Base-by-base conservation (phyloP, 1,140 invertebrate genomes). In the Arion vulgaris region DNA sequence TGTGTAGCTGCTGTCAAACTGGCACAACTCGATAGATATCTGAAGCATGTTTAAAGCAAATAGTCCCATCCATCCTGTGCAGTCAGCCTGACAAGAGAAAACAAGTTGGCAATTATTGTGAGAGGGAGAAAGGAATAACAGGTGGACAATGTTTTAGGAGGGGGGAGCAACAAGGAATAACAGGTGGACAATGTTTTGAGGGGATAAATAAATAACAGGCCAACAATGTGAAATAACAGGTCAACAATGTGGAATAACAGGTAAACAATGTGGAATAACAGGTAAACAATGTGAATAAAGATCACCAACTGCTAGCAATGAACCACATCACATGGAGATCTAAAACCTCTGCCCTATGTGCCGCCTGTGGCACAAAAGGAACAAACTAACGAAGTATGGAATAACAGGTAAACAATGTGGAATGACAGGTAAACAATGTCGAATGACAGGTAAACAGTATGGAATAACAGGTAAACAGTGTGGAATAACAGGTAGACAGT, bases 11-110 rank as follows among this genome's bases (percentile, higher is more conserved):
- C 80, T 79, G 81, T 89, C 87, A 34, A 73, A 26, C 38, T 84
- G 41, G 15, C 87, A 86, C 79, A 92, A 81, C 71, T 89, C 87
- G 38, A 92, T 73, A 15, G 89, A 86, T 62, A 92, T 91, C 72
- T 91, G 87, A 68, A 92, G 72, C 90, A 93, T 91, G 38, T 82
- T 86, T 0, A 91, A 78, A 76, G 85, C 82, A 85, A 85, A 92
- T 71, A 91, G 89, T 36, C 91, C 92, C 91, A 93, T 91, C 92
- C 92, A 93, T 17, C 88, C 90, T 7, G 91, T 91, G 51, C 87
- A 91, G 87, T 93, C 92, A 41, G 91, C 91, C 91, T 92, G 84
- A 0, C 73, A 51, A 75, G 17, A 53, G 41, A 45, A 45, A 28
- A 45, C 2, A 41, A 57, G 19, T 5, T n/a, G 41, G 41, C 5